Evolutionary conservation across 2,888 invertebrate genomes (phyloP).

Genomic region (Tromatobia lineatoria): DNA sequence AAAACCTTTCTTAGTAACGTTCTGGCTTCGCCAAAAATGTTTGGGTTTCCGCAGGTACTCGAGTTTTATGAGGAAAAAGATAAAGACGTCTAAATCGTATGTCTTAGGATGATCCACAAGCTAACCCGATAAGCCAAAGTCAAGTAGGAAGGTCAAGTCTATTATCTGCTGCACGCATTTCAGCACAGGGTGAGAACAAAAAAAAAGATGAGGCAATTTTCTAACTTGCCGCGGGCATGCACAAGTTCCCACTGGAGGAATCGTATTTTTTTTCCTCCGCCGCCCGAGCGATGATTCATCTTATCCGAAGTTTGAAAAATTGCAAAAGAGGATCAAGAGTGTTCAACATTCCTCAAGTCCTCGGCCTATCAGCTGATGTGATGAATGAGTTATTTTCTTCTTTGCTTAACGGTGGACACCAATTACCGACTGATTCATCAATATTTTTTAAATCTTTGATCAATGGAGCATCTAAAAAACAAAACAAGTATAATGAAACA

Average conservation of each 20-base stretch:
- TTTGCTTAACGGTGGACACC: neutral
- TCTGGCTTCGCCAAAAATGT: neutral
- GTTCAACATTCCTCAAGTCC: neutral
- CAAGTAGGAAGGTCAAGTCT: conserved; percentile 17
- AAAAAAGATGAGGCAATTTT: conserved; percentile 39
- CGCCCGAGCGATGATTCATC: conserved; percentile 28
- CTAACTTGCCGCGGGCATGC: conserved; percentile 28
- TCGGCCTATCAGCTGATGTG: conserved; percentile 1
- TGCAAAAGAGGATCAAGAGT: conserved; percentile 3
- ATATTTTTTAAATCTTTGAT: conserved; percentile 7
- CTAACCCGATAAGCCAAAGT: conserved; percentile 13
- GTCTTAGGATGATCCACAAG: conserved; percentile 19
- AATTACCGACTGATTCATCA: neutral
- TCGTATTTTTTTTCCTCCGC: conserved; percentile 17
- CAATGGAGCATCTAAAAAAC: neutral
- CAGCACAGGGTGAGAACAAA: neutral
- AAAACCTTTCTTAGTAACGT: conserved; percentile 2
- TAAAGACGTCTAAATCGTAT: conserved; percentile 37
- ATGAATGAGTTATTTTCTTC: conserved; percentile 26
- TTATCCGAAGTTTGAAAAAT: conserved; percentile 32
- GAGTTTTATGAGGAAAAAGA: neutral
- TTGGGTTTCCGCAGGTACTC: neutral
- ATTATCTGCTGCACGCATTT: neutral
- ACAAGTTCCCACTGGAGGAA: neutral
- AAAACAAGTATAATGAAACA: conserved; percentile 10